Conservation (phyloP, 2,888 invertebrate genomes). For the Plagodis dolabraria region DNA sequence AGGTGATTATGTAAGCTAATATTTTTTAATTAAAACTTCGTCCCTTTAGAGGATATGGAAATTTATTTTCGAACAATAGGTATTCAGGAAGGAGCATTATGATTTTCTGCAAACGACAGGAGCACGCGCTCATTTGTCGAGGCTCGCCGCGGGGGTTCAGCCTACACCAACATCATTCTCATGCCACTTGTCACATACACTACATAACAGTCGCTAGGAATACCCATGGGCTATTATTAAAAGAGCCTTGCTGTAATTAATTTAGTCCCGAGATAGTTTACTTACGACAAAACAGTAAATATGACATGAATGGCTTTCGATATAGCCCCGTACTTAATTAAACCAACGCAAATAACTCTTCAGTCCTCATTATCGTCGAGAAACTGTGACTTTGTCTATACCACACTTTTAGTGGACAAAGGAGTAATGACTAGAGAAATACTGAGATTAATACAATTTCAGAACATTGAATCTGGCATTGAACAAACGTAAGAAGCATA, state of each 20-base stretch:
- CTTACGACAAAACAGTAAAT: constrained; percentile 41
- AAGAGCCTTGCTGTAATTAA: constrained; percentile 36
- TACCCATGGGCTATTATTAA: constrained; percentile 43
- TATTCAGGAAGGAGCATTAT: constrained; percentile 7
- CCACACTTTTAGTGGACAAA: constrained; percentile 16
- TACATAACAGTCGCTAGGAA: constrained; percentile 30
- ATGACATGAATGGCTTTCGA: constrained; percentile 32
- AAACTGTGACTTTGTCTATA: constrained; percentile 2
- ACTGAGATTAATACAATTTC: constrained; percentile 20
- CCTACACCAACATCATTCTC: constrained; percentile 40
- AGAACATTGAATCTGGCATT: constrained; percentile 37
- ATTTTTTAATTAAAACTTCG: constrained; percentile 37
- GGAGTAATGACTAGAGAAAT: constrained; percentile 21
- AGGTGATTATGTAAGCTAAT: constrained; percentile 27
- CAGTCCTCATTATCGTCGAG: constrained; percentile 13
- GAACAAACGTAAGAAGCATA: constrained; percentile 39
- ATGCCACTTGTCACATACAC: constrained; percentile 46
- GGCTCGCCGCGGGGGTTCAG: constrained; percentile 31
- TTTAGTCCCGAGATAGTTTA: constrained; percentile 34
- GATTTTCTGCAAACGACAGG: constrained; percentile 34
- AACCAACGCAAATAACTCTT: constrained; percentile 49
- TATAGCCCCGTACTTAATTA: constrained; percentile 47
- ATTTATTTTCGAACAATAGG: constrained; percentile 18
- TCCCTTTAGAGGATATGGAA: constrained; percentile 10
- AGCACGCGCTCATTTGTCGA: constrained; percentile 38